phyloP scores from a whole-genome alignment of 2,888 invertebrate species.

The Parnassius apollo region DNA sequence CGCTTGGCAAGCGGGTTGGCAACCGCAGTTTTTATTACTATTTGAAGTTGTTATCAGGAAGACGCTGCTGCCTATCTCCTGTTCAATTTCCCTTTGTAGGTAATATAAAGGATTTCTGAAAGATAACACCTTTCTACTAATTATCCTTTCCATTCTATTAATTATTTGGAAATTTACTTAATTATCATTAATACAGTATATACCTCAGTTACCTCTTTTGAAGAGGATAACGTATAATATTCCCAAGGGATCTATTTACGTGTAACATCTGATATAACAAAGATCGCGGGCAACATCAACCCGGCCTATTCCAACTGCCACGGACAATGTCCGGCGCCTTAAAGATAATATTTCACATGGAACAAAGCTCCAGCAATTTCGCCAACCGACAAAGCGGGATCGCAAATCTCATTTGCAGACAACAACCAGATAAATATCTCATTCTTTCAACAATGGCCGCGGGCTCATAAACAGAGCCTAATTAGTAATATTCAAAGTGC shows the following conservation, averaged over 20 bases:
- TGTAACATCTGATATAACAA: conserved; percentile 51
- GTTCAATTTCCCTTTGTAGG: too few relatives aligned
- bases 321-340: conserved; percentile 30
- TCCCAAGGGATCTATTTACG: conserved; percentile 19
- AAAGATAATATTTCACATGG: conserved; percentile 63
- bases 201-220: too few relatives aligned
- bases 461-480: conserved; percentile 76
- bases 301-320: conserved; percentile 17
- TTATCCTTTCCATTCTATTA: too few relatives aligned
- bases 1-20: too few relatives aligned
- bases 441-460: conserved; percentile 78
- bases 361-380: conserved; percentile 73
- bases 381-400: conserved; percentile 74
- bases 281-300: conserved; percentile 32
- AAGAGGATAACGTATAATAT: conserved; percentile 25
- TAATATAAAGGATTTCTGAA: too few relatives aligned
- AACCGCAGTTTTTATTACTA: too few relatives aligned
- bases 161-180: too few relatives aligned
- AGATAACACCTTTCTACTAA: too few relatives aligned
- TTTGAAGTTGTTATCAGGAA: too few relatives aligned
- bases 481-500: conserved; percentile 80
- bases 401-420: conserved; percentile 79
- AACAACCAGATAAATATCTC: conserved; percentile 77
- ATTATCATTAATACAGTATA: too few relatives aligned
- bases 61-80: too few relatives aligned